Percentiles rank a stretch among this genome's conserved stretches.
Conservation (phyloP, 2,113 vertebrate genomes). For the Laterallus jamaicensis region DNA sequence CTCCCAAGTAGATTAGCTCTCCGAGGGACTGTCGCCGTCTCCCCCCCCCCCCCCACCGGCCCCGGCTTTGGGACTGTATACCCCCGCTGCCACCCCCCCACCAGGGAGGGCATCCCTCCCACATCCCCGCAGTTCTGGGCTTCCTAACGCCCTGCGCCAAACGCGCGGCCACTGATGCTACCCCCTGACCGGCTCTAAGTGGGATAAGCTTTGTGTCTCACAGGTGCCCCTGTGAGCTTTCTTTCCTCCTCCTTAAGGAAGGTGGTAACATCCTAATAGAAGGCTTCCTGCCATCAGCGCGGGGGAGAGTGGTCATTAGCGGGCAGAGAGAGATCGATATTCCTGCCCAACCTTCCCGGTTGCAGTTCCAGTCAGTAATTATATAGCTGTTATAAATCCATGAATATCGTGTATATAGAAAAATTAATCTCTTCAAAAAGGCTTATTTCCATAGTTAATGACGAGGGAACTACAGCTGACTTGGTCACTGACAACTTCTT, state of each 20-base stretch:
- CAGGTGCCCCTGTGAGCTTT: background rate
- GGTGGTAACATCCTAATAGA: background rate
- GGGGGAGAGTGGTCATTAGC: background rate
- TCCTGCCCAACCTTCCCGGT: slow-evolving; percentile 35
- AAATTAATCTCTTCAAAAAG: slow-evolving; percentile 67
- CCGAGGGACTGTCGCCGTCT: background rate
- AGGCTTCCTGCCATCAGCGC: background rate
- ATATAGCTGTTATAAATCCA: slow-evolving; percentile 58
- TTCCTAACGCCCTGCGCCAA: rapidly evolving
- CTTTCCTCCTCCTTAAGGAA: background rate
- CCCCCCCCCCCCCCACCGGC: background rate
- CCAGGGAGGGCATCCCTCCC: background rate
- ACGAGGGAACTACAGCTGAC: slow-evolving; percentile 29
- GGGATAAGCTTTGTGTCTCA: background rate
- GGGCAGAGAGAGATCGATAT: slow-evolving; percentile 48
- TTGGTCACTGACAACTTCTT: background rate
- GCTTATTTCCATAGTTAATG: slow-evolving; percentile 72
- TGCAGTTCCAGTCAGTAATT: slow-evolving; percentile 60
- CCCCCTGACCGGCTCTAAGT: background rate
- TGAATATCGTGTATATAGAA: slow-evolving; percentile 56
- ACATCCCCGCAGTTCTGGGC: background rate
- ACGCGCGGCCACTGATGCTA: background rate
- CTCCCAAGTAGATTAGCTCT: slow-evolving; percentile 46
- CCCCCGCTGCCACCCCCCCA: background rate
- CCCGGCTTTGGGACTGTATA: background rate